Percentiles rank a stretch among this genome's conserved stretches.
Evolutionary conservation across 2,888 invertebrate species (phyloP).

Genomic region (Latrodectus elegans): DNA sequence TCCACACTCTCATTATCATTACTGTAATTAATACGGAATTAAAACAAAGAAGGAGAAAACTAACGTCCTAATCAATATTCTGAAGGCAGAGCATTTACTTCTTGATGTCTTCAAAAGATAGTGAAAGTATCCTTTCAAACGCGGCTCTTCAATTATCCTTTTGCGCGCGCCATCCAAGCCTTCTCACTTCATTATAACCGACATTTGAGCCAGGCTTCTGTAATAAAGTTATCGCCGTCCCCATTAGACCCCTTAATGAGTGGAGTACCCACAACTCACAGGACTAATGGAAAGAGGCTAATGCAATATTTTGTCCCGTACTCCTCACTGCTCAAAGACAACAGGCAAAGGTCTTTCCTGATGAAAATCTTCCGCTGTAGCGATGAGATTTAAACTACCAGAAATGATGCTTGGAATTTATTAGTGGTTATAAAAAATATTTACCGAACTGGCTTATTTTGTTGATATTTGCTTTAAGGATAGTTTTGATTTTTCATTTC

Average conservation of each 20-base stretch:
- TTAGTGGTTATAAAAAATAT: no score
- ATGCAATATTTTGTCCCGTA: not conserved
- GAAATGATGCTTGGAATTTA: no score
- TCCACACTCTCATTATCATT: no score
- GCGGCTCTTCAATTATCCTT: constrained; percentile 12
- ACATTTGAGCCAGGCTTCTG: constrained; percentile 23
- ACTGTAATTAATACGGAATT: no score
- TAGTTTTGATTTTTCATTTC: no score
- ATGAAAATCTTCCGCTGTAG: not conserved
- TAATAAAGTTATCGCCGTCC: constrained; percentile 44
- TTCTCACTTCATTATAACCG: constrained; percentile 44
- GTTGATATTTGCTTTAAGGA: no score
- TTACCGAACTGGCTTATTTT: no score
- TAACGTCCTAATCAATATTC: no score
- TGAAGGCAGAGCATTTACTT: no score
- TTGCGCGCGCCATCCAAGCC: not conserved
- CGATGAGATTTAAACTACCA: no score
- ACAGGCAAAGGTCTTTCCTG: not conserved
- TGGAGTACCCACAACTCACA: not conserved
- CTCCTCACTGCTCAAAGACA: not conserved
- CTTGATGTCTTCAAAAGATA: no score
- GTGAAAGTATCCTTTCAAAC: not conserved
- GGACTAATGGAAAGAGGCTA: not conserved
- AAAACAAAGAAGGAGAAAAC: no score
- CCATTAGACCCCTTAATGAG: not conserved